Conservation (phyloP, 2,797 vertebrate species). For the Ibycter americanus region DNA sequence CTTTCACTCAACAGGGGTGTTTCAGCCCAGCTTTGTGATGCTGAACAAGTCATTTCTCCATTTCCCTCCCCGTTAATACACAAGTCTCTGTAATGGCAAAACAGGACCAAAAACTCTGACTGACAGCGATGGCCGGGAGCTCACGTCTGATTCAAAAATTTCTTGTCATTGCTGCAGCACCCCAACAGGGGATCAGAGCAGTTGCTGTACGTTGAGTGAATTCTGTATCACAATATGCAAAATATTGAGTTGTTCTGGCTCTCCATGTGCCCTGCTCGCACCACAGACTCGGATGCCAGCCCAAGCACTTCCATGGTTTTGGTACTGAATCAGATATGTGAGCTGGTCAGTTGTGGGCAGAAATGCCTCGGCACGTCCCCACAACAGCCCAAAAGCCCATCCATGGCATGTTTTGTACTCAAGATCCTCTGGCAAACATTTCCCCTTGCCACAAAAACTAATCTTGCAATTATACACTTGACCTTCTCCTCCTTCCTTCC, state of each 20-base stretch:
- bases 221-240: not conserved
- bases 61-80: not conserved
- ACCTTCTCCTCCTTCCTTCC: not conserved
- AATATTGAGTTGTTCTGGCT: rapidly evolving
- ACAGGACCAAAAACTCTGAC: not conserved
- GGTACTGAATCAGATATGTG: not conserved
- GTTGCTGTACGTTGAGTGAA: not conserved
- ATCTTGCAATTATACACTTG: rapidly evolving
- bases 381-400: not conserved
- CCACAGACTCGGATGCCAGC: not conserved
- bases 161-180: not conserved
- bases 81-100: not conserved
- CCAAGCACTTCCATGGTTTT: not conserved
- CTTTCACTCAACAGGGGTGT: not conserved
- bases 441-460: not conserved
- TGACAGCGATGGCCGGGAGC: not conserved
- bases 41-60: not conserved
- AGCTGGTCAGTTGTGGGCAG: not conserved
- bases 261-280: not conserved
- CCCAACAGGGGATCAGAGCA: not conserved
- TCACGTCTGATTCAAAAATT: not conserved
- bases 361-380: not conserved
- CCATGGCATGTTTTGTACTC: not conserved
- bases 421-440: not conserved
- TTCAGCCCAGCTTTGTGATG: not conserved